phyloP scores from a whole-genome alignment of 2,113 vertebrate genomes.

The Picathartes gymnocephalus region DNA sequence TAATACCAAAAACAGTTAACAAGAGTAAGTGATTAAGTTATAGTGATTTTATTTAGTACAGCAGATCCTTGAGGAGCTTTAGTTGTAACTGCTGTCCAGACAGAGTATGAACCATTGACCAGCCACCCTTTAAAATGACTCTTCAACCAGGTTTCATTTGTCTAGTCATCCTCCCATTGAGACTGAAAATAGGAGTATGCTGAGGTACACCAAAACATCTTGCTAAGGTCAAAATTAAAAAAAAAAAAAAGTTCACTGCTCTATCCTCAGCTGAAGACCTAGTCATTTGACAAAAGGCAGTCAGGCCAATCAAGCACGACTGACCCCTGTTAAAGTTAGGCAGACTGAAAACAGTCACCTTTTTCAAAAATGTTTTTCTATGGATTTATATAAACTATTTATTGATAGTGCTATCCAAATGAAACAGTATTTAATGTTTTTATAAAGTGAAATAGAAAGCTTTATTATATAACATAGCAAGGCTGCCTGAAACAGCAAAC shows the following conservation, averaged over 20 bases:
- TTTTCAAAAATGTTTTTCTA: not conserved
- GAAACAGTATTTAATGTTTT: not conserved
- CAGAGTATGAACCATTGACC: not conserved
- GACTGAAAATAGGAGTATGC: not conserved
- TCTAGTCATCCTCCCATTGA: not conserved
- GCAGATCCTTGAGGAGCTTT: not conserved
- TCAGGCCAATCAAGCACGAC: not conserved
- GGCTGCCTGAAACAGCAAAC: not conserved
- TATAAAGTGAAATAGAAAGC: not conserved
- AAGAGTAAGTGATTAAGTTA: not conserved
- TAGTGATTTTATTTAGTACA: not conserved
- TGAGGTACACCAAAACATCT: not conserved
- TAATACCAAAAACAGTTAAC: not conserved
- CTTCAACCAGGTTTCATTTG: not conserved
- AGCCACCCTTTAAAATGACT: not conserved
- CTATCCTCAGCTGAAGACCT: not conserved
- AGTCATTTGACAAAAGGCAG: not conserved
- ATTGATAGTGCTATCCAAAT: not conserved
- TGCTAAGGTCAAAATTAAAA: not conserved
- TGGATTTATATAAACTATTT: not conserved
- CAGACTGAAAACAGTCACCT: not conserved
- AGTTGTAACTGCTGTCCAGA: not conserved
- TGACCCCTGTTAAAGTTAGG: not conserved
- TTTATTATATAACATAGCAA: not conserved
- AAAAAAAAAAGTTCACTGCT: not conserved